Evolutionary conservation across 2,797 vertebrate species (phyloP), one percentile per base, ranked within the genome.

Genomic region (Hemitrygon akajei): DNA sequence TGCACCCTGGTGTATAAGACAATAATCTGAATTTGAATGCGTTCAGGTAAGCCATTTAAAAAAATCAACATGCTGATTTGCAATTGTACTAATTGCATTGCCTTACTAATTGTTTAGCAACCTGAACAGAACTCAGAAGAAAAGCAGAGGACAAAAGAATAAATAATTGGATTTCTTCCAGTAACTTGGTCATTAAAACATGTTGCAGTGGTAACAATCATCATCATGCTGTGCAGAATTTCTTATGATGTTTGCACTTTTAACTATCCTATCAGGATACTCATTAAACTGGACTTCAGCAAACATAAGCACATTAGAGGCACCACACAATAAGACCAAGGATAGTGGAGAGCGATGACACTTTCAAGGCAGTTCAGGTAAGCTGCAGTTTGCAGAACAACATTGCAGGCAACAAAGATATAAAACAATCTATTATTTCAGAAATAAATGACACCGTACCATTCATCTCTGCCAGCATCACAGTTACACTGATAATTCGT

Each of bases 401-500:
- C 66, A 37, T 69, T 37, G 7, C n/a, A 69, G n/a, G 7, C 34
- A 3, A 22, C 16, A 34, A 9, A 34, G 3, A 37, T 3, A n/a
- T 1, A 12, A 63, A 84, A 60, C 12, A 16, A 63, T n/a, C 14
- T 27, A 63, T 66, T 89, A n/a, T 22, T 69, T 89, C 16, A 37
- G n/a, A 89, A 18, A 4, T 30, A 92, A 92, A 75, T 92, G 25
- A 16, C 91, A 75, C 37, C 7, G 34, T 98, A 99, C 98, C 99
- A 99, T 94, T 97, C 95, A 87, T 98, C 97, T 95, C 95, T 96
- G 95, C 98, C 98, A 9, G 98, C 98, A 0, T 99, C 99, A 93
- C 99, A 99, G 96, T 99, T 99, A 96, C 99, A 99, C 96, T 99
- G 99, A 96, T 98, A 98, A 95, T 97, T 98, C 96, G 98, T 97